phyloP scores from a whole-genome alignment of 2,888 invertebrate genomes.

The Laspeyria flexula region DNA sequence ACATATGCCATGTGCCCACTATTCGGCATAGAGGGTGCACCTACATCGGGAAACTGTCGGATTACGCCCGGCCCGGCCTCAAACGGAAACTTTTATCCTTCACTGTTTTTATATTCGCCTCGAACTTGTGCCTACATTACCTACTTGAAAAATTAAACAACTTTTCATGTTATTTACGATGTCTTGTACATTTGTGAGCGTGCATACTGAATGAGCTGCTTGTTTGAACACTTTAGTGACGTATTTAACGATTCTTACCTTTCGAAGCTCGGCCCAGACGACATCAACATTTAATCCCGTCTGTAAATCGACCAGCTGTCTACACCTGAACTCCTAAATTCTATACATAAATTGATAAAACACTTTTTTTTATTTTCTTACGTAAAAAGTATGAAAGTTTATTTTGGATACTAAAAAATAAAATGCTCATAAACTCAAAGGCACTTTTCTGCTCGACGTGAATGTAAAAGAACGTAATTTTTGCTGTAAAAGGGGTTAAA shows the following conservation, averaged over 20 bases:
- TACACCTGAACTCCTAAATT: neutral
- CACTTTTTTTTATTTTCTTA: neutral
- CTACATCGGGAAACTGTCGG: slow-evolving; percentile 52
- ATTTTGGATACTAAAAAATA: slow-evolving; percentile 45
- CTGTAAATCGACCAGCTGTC: slow-evolving; percentile 7
- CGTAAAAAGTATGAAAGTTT: slow-evolving; percentile 17
- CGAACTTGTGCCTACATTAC: slow-evolving; percentile 50
- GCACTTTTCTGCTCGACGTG: slow-evolving; percentile 70
- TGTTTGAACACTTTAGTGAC: slow-evolving; percentile 44
- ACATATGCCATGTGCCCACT: slow-evolving; percentile 25
- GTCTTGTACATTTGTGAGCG: slow-evolving; percentile 30
- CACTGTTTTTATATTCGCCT: slow-evolving; percentile 53
- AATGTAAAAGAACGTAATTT: slow-evolving; percentile 74
- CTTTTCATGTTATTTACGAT: slow-evolving; percentile 43
- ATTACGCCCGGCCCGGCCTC: slow-evolving; percentile 57
- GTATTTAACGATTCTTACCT: slow-evolving; percentile 41
- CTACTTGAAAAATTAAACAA: slow-evolving; percentile 43
- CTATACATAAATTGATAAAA: slow-evolving; percentile 7
- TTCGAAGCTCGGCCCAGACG: slow-evolving; percentile 21
- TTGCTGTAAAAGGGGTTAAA: slow-evolving; percentile 67
- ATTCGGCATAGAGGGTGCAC: slow-evolving; percentile 40
- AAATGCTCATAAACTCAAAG: slow-evolving; percentile 61
- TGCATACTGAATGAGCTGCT: slow-evolving; percentile 41
- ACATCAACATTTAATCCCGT: slow-evolving; percentile 30
- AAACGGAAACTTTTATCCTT: slow-evolving; percentile 63